Evolutionary conservation across 2,113 vertebrate genomes (phyloP), one percentile per base, ranked within the genome.

Genomic region (Gasterosteus aculeatus): DNA sequence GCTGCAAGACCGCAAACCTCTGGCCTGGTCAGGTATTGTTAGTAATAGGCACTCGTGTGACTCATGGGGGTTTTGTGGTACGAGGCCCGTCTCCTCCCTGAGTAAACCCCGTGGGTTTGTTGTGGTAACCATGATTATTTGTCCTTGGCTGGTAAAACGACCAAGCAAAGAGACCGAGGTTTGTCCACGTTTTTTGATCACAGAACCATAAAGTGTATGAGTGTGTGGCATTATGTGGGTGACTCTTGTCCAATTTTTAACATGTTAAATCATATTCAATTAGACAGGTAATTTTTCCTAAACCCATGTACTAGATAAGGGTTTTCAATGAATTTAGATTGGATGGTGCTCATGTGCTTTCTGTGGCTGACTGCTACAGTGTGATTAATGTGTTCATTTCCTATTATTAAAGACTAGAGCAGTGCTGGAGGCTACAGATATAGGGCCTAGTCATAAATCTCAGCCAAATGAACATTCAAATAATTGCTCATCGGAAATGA

Each of bases 301-400:
- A 61, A 65, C 69, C 77, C 42, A 47, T 74, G 70, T 75, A 46
- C 49, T 68, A 86, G 81, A 85, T 88, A 89, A 85, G 86, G 70
- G 46, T 79, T 84, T 68, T 66, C 69, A 82, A 72, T 82, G 72
- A 84, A 81, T 77, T 75, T 80, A 89, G 86, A 89, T 88, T 91
- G 84, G 84, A 82, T 74, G 62, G 74, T 69, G 77, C 76, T 69
- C 94, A 94, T 11, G 59, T 77, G 96, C 95, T 96, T 95, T 95
- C 94, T 95, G 95, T 95, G 94, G 93, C 93, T 94, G 95, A 94
- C 95, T 96, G 96, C 96, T 95, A 95, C 95, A 94, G 94, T 94
- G 95, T 97, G 97, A 98, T 98, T 97, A 97, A 98, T 98, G 96
- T 96, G 95, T 96, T 97, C 96, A 97, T 98, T 97, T 96, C 95